phyloP scores from a whole-genome alignment of 2,797 vertebrate species.

The Bovichtus variegatus region DNA sequence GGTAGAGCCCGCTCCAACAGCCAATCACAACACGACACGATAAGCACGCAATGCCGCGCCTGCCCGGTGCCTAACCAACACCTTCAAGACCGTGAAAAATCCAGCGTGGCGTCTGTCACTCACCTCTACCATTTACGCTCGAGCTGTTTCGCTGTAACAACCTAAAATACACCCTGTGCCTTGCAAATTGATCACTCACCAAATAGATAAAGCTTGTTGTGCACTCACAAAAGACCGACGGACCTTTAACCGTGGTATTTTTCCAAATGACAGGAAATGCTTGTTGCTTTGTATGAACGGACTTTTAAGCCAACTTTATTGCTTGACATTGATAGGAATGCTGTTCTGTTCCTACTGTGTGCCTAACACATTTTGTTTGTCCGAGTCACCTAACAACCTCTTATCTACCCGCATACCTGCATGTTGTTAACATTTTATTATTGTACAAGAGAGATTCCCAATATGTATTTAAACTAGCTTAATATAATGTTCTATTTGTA shows the following conservation, averaged over 20 bases:
- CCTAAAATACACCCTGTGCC: slow-evolving; percentile 55
- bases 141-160: slow-evolving; percentile 60
- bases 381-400: slow-evolving; percentile 68
- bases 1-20: slow-evolving; percentile 85
- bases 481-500: background rate
- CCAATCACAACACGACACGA: slow-evolving; percentile 59
- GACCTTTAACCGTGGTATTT: slow-evolving; percentile 4
- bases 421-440: slow-evolving; percentile 59
- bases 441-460: background rate
- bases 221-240: slow-evolving; percentile 20
- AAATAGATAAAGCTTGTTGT: slow-evolving; percentile 35
- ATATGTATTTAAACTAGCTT: background rate
- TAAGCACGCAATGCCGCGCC: slow-evolving; percentile 71
- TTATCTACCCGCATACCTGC: slow-evolving; percentile 59
- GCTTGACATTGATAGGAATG: slow-evolving; percentile 45
- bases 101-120: slow-evolving; percentile 63
- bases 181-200: slow-evolving; percentile 61
- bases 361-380: slow-evolving; percentile 66
- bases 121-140: slow-evolving; percentile 49
- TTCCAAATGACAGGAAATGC: slow-evolving; percentile 18
- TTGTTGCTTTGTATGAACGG: slow-evolving; percentile 49
- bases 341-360: slow-evolving; percentile 43
- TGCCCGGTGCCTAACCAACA: slow-evolving; percentile 72
- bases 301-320: slow-evolving; percentile 7
- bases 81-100: slow-evolving; percentile 32